Percentiles rank a stretch among this genome's conserved stretches.
Evolutionary conservation across 2,888 invertebrate species (phyloP).

Genomic region (Drosophila atroscutellata): DNA sequence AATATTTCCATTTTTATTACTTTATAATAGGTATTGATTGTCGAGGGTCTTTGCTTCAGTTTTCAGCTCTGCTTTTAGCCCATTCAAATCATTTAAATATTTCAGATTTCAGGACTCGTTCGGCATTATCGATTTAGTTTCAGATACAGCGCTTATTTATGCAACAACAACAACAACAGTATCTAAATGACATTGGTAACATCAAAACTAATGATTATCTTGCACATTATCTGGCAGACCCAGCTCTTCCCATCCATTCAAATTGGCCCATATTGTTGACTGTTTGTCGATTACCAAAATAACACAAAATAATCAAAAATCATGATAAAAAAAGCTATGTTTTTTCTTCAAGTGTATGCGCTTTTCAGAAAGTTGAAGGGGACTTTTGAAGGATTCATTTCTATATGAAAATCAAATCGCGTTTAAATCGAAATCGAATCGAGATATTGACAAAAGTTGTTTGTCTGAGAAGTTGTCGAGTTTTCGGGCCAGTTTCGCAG

Average conservation of each 20-base stretch:
- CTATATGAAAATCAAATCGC: neutral
- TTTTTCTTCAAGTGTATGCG: neutral
- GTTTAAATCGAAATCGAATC: neutral
- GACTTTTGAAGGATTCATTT: neutral
- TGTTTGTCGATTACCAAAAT: neutral
- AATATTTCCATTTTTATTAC: conserved; percentile 3
- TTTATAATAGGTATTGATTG: conserved; percentile 1
- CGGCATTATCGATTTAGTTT: neutral
- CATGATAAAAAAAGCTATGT: neutral
- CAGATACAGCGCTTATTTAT: neutral
- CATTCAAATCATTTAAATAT: conserved; percentile 2
- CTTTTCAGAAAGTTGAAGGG: neutral
- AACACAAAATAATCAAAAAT: neutral
- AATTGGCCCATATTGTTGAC: neutral
- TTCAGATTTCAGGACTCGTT: neutral
- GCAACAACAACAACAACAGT: neutral
- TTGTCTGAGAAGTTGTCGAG: neutral
- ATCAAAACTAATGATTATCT: conserved; percentile 23
- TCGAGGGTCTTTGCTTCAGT: neutral
- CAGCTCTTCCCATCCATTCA: conserved; percentile 1
- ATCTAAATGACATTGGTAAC: conserved; percentile 3
- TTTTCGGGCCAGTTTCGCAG: no score
- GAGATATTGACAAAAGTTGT: neutral
- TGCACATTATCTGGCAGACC: neutral
- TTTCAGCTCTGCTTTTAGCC: neutral